phyloP scores from a whole-genome alignment of 2,113 vertebrate species.

The Rhinolophus ferrumequinum region DNA sequence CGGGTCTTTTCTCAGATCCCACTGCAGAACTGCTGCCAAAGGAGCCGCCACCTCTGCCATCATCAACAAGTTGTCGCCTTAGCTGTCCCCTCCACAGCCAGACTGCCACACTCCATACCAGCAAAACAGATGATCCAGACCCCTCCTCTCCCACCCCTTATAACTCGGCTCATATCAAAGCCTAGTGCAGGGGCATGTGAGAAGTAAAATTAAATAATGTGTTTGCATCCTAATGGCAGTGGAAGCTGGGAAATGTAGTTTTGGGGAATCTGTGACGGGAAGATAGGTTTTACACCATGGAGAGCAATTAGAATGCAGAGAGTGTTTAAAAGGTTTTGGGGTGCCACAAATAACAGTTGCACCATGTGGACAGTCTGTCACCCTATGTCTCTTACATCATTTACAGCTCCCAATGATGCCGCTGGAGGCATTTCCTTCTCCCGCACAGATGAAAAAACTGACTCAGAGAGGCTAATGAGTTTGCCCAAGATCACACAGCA shows the following conservation, averaged over 20 bases:
- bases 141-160: rapidly evolving
- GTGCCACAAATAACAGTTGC: no score
- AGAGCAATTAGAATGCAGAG: neutral
- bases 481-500: neutral
- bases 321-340: neutral
- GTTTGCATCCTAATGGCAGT: neutral
- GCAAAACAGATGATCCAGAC: neutral
- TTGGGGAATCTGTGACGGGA: neutral
- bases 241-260: neutral
- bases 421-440: neutral
- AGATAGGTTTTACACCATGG: neutral
- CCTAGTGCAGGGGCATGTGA: neutral
- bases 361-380: neutral
- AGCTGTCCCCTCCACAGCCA: neutral
- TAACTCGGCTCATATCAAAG: neutral
- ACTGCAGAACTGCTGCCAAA: neutral
- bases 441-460: neutral
- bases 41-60: neutral
- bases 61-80: neutral
- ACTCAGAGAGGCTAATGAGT: neutral
- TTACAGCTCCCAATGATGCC: rapidly evolving
- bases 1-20: neutral
- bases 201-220: neutral
- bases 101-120: neutral
- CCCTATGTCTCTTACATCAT: neutral